These are phyloP conservation scores for Fragum whitleyi DNA, from an alignment of 2,888 invertebrate species.

Conservation along the genomic window DNA sequence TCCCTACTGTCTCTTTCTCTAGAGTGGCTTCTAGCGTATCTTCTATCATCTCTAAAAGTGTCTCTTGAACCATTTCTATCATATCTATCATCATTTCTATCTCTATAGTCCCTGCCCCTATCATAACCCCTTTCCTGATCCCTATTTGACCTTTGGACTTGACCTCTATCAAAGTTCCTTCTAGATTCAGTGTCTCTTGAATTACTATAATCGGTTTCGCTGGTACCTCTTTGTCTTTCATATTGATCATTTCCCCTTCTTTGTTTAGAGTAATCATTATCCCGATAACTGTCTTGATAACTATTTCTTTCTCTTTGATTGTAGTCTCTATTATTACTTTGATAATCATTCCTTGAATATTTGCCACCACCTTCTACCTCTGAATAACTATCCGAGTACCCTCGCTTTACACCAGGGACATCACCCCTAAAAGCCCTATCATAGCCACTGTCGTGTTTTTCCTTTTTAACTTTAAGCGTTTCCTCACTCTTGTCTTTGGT, in stretches of 20 bases:
- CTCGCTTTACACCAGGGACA: slow-evolving; percentile 12
- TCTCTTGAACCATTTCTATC: slow-evolving; percentile 13
- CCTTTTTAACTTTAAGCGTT: slow-evolving; percentile 63
- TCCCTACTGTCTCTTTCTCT: slow-evolving; percentile 23
- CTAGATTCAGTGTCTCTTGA: slow-evolving; percentile 10
- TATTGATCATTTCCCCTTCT: slow-evolving; percentile 57
- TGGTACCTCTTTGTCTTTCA: slow-evolving; percentile 40
- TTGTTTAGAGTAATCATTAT: slow-evolving; percentile 3
- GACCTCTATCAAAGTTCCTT: slow-evolving; percentile 49
- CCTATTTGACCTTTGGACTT: slow-evolving; percentile 59
- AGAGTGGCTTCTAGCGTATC: not conserved
- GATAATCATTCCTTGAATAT: not conserved
- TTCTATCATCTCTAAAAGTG: not conserved
- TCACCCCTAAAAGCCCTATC: slow-evolving; percentile 45
- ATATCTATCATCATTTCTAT: slow-evolving; percentile 12
- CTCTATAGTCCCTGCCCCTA: slow-evolving; percentile 32
- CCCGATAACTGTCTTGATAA: slow-evolving; percentile 26
- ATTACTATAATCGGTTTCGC: not conserved
- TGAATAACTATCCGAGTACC: not conserved
- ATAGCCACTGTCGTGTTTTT: slow-evolving; percentile 69
- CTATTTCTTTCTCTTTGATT: slow-evolving; percentile 32
- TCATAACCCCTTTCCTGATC: slow-evolving; percentile 85
- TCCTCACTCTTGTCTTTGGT: not conserved
- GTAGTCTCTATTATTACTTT: not conserved
- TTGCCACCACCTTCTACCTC: not conserved